Conservation (phyloP, 2,888 invertebrate species). For the Eurytoma californica region DNA sequence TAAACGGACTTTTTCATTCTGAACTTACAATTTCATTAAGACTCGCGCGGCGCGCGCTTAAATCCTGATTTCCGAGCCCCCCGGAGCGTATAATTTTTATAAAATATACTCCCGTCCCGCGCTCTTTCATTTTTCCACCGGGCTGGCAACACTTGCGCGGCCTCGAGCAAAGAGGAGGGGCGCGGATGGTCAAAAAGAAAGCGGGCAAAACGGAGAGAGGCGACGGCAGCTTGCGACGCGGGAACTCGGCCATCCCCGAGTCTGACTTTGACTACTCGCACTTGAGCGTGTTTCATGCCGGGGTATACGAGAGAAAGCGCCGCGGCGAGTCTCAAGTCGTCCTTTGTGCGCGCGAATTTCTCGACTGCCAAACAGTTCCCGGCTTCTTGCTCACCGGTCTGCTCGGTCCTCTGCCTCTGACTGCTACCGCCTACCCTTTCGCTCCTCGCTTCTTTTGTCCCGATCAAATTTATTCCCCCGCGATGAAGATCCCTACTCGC, state of each 20-base stretch:
- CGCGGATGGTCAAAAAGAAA: not conserved
- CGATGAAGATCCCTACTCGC: not conserved
- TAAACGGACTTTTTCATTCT: too few species aligned
- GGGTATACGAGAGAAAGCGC: slow-evolving; percentile 6
- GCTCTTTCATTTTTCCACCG: slow-evolving; percentile 47
- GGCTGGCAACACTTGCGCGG: slow-evolving; percentile 41
- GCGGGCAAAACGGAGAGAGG: not conserved
- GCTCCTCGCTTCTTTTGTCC: not conserved
- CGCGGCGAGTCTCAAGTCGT: slow-evolving; percentile 48
- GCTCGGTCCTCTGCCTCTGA: slow-evolving; percentile 20
- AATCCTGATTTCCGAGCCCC: slow-evolving; percentile 21
- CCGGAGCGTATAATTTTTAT: slow-evolving; percentile 22
- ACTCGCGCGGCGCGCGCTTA: not conserved
- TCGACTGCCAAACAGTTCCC: slow-evolving; percentile 17
- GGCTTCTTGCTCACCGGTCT: slow-evolving; percentile 29
- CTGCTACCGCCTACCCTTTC: not conserved
- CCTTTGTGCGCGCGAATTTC: slow-evolving; percentile 23
- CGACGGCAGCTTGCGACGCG: not conserved
- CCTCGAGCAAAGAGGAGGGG: slow-evolving; percentile 16
- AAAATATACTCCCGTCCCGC: slow-evolving; percentile 16
- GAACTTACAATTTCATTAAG: slow-evolving; percentile 16
- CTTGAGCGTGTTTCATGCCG: slow-evolving; percentile 40
- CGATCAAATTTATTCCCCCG: not conserved
- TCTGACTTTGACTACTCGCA: slow-evolving; percentile 54
- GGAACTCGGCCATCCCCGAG: not conserved